These are phyloP conservation scores for Callithrix jacchus DNA, from an alignment of 2,113 vertebrate species.

Conservation along the genomic window DNA sequence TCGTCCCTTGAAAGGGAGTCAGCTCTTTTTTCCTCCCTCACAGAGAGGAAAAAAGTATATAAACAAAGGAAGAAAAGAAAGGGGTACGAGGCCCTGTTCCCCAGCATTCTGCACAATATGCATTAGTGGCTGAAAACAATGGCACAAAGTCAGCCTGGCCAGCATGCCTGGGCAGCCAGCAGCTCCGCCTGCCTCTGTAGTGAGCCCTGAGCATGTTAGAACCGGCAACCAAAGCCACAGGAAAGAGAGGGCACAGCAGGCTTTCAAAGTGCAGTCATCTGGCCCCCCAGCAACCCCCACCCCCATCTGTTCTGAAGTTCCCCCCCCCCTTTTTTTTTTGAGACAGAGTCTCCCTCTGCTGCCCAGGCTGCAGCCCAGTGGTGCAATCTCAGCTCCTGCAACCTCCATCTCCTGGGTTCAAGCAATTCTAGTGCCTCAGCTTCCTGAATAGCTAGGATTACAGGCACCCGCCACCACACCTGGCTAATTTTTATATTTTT, in stretches of 20 bases:
- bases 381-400: no score
- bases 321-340: no score
- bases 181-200: background rate
- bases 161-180: background rate
- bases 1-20: slow-evolving; percentile 71
- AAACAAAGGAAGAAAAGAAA: slow-evolving; percentile 72
- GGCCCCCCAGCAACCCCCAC: rapidly evolving
- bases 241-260: background rate
- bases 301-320: no score
- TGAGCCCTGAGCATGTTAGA: slow-evolving; percentile 7
- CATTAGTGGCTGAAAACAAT: slow-evolving; percentile 48
- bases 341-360: no score
- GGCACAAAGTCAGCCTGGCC: background rate
- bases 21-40: slow-evolving; percentile 41
- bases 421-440: no score
- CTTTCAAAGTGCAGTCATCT: background rate
- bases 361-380: no score
- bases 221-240: slow-evolving; percentile 7
- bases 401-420: no score
- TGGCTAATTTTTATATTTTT: no score
- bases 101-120: slow-evolving; percentile 36
- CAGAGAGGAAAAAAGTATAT: slow-evolving; percentile 37
- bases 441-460: no score
- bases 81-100: slow-evolving; percentile 32
- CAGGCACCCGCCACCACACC: no score